These are phyloP conservation scores for Argynnis bischoffii DNA, from an alignment of 2,888 invertebrate genomes.

Conservation along the genomic window DNA sequence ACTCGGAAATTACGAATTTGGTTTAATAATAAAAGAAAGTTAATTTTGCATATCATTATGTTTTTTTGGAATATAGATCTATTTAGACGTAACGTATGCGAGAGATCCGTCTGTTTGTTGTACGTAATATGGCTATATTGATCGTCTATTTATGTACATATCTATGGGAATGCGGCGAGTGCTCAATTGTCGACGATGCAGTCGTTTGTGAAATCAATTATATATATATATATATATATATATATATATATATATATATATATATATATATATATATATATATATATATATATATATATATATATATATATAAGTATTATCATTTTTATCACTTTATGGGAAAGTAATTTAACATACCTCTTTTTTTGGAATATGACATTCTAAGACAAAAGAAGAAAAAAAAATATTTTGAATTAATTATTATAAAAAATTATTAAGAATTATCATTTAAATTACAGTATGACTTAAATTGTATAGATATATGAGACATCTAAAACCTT, in stretches of 20 bases:
- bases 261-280: neutral
- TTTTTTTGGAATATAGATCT: neutral
- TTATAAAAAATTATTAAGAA: no score
- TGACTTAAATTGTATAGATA: no score
- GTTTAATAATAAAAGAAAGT: neutral
- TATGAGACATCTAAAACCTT: no score
- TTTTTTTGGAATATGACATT: no score
- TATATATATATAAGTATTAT: neutral
- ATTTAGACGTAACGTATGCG: neutral
- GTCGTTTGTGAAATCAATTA: no score
- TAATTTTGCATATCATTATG: constrained; percentile 8
- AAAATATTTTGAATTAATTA: no score
- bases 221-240: neutral
- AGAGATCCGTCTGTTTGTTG: neutral
- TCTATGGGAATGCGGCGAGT: neutral
- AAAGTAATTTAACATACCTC: neutral
- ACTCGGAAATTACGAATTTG: no score
- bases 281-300: neutral
- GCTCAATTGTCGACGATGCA: constrained; percentile 2
- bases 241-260: neutral
- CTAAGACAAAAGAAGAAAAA: no score
- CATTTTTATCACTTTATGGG: no score
- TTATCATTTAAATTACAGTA: no score
- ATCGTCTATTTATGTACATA: neutral
- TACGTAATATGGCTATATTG: neutral